Evolutionary conservation across 2,113 vertebrate genomes (phyloP), one percentile per base, ranked within the genome.

Genomic region (Eolophus roseicapilla): DNA sequence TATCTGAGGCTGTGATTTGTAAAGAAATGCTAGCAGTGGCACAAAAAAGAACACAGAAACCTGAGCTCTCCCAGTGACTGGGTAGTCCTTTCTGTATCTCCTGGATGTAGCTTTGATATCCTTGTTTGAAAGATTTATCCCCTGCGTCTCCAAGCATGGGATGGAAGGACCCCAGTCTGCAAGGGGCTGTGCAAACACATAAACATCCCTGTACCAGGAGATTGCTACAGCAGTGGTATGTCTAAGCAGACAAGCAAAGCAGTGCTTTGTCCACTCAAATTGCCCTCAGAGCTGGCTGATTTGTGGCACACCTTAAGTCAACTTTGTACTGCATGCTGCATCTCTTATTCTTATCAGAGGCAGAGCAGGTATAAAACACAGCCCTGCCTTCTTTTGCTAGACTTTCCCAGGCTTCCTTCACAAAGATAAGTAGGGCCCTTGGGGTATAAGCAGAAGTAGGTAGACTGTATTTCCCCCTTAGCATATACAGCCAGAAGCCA

Each of bases 401-500:
- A 86, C 59, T 82, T 96, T 95, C 80, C 70, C 80, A 93, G 86
- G 88, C 81, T 92, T 85, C 25, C 41, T 94, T 84, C 53, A 73
- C 70, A 76, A 73, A 94, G 77, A 95, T 87, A 94, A 81, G 86
- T 85, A 55, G 28, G n/a, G 46, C 77, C 92, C 74, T 91, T 65
- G 62, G 50, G 86, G 53, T 80, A 64, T 82, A 89, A 94, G 57
- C 67, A 93, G 86, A 89, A 77, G n/a, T 25, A 88, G 79, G 68
- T 86, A 81, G 44, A 83, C 17, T 75, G 44, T 71, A 57, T 94
- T 94, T 93, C 77, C 93, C 69, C 65, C 31, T 78, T 86, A 80
- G 62, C 65, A 52, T 89, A 69, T 53, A 44, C 70, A 70, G 90
- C 77, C 77, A 88, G 69, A 70, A 97, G 57, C 70, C 74, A 94